Evolutionary conservation across 1,140 invertebrate species (phyloP).

Genomic region (Phymorhynchus buccinoides): DNA sequence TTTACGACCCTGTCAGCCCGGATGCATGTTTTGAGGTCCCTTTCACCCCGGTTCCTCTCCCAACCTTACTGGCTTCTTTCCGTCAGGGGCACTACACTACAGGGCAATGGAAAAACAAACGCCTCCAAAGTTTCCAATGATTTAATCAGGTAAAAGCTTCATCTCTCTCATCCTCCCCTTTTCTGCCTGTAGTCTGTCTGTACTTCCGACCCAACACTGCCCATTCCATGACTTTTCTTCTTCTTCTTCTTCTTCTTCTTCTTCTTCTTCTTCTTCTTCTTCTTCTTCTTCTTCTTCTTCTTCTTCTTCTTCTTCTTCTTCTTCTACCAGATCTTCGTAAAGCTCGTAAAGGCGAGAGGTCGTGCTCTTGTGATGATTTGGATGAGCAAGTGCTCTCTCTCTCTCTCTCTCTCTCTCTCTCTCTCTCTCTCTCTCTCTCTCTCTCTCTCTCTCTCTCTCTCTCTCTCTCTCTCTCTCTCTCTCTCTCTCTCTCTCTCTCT

Average conservation of each 20-base stretch:
- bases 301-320: not conserved
- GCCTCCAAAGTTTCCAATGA: slow-evolving; percentile 20
- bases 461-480: no score
- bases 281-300: not conserved
- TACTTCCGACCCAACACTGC: no score
- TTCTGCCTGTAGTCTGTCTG: no score
- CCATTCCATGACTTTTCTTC: not conserved
- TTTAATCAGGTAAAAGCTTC: slow-evolving; percentile 34
- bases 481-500: not conserved
- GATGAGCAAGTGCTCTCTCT: no score
- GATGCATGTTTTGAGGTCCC: not conserved
- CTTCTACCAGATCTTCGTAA: no score
- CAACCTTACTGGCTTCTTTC: not conserved
- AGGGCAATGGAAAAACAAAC: slow-evolving; percentile 26
- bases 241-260: not conserved
- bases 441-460: no score
- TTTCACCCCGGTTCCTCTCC: not conserved
- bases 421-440: no score
- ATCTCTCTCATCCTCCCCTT: not conserved
- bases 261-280: not conserved
- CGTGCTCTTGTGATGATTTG: no score
- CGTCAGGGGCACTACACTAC: no score
- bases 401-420: not conserved
- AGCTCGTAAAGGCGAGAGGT: no score
- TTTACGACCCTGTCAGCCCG: not conserved